Percentiles rank a stretch among this genome's conserved stretches.
Evolutionary conservation across 2,888 invertebrate species (phyloP).

Genomic region (Branchellion lobata): DNA sequence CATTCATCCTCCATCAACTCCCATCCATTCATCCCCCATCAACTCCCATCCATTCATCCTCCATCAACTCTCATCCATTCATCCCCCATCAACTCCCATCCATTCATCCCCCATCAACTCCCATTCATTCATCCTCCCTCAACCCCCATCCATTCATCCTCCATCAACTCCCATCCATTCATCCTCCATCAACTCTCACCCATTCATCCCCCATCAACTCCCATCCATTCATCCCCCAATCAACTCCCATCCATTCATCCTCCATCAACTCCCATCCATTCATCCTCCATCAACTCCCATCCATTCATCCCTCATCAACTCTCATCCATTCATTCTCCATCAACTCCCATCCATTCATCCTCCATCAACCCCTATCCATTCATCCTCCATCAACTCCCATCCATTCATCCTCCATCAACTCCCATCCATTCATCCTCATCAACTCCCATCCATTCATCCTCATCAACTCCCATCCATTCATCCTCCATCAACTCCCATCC

Average conservation of each 20-base stretch:
- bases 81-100: too few relatives aligned
- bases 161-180: not conserved
- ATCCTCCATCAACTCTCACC: not conserved
- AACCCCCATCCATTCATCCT: too few relatives aligned
- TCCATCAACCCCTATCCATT: constrained; percentile 60
- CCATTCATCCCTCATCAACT: constrained; percentile 9
- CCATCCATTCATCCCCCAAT: not conserved
- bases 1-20: too few relatives aligned
- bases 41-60: too few relatives aligned
- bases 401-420: not conserved
- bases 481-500: too few relatives aligned
- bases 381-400: constrained; percentile 68
- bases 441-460: too few relatives aligned
- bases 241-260: too few relatives aligned
- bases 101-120: too few relatives aligned
- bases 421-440: not conserved
- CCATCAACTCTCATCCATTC: too few relatives aligned
- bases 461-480: constrained; percentile 9
- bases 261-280: too few relatives aligned
- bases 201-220: not conserved
- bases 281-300: not conserved
- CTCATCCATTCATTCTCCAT: not conserved
- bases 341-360: not conserved
- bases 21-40: too few relatives aligned
- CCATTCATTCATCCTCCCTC: not conserved